phyloP scores from a whole-genome alignment of 2,113 vertebrate genomes.

The Emydocephalus ijimae region DNA sequence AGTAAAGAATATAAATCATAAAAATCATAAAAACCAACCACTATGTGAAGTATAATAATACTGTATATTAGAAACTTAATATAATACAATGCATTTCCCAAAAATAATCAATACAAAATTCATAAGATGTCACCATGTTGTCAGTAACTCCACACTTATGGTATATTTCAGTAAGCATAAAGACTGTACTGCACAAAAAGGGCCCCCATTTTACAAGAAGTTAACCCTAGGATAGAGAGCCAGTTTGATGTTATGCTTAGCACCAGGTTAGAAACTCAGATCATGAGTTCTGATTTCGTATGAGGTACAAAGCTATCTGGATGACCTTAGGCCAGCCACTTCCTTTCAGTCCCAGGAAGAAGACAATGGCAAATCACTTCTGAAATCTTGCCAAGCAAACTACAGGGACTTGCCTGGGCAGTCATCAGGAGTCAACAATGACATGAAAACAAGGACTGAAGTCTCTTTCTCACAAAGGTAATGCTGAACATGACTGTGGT shows the following conservation, averaged over 20 bases:
- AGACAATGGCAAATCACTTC: neutral
- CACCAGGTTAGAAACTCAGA: neutral
- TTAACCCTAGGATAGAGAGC: neutral
- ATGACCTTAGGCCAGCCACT: neutral
- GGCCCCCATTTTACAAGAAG: neutral
- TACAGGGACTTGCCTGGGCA: neutral
- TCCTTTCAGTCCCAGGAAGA: neutral
- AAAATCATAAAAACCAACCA: neutral
- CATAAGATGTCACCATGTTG: neutral
- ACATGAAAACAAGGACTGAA: neutral
- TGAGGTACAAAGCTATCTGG: neutral
- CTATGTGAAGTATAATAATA: neutral
- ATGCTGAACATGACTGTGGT: neutral
- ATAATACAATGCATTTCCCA: neutral
- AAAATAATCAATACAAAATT: neutral
- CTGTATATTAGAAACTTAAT: neutral
- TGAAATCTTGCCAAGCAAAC: neutral
- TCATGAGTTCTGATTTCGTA: neutral
- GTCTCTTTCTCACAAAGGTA: neutral
- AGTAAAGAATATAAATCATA: neutral
- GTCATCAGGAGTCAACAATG: neutral
- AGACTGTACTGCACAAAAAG: neutral
- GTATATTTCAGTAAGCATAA: neutral
- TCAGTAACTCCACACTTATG: neutral
- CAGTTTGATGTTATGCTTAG: neutral